phyloP scores from a whole-genome alignment of 2,888 invertebrate genomes.

The Heliothis peltigera region DNA sequence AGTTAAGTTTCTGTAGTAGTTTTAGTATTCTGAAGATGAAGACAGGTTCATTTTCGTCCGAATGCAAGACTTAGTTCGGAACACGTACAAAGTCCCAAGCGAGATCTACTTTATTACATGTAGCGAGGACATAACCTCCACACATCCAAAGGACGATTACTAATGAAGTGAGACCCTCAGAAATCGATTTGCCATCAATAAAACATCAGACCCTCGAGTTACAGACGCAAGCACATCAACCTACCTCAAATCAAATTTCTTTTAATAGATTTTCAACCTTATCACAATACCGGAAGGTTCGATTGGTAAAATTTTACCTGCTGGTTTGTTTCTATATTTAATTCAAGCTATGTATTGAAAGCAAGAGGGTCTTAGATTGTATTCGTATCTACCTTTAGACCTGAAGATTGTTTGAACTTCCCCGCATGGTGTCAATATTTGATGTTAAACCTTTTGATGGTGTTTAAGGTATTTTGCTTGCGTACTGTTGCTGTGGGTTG shows the following conservation, averaged over 20 bases:
- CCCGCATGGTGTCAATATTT: slow-evolving; percentile 33
- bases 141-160: neutral
- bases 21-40: too few species aligned
- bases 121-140: neutral
- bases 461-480: too few species aligned
- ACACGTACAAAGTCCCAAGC: too few species aligned
- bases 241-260: too few species aligned
- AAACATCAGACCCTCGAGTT: slow-evolving; percentile 19
- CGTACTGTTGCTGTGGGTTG: too few species aligned
- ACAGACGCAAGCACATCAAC: too few species aligned
- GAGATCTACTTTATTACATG: neutral
- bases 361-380: slow-evolving; percentile 12
- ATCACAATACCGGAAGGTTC: too few species aligned
- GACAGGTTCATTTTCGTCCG: too few species aligned
- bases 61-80: too few species aligned
- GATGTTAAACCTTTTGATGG: slow-evolving; percentile 16
- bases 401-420: slow-evolving; percentile 32
- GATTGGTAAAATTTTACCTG: too few species aligned
- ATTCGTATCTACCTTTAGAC: slow-evolving; percentile 5
- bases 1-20: too few species aligned
- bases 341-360: slow-evolving; percentile 42
- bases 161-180: slow-evolving; percentile 15
- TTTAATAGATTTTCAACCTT: too few species aligned
- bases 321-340: slow-evolving; percentile 31
- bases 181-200: slow-evolving; percentile 40